Evolutionary conservation across 2,797 vertebrate species (phyloP), one percentile per base, ranked within the genome.

Genomic region (Xenopus petersii): DNA sequence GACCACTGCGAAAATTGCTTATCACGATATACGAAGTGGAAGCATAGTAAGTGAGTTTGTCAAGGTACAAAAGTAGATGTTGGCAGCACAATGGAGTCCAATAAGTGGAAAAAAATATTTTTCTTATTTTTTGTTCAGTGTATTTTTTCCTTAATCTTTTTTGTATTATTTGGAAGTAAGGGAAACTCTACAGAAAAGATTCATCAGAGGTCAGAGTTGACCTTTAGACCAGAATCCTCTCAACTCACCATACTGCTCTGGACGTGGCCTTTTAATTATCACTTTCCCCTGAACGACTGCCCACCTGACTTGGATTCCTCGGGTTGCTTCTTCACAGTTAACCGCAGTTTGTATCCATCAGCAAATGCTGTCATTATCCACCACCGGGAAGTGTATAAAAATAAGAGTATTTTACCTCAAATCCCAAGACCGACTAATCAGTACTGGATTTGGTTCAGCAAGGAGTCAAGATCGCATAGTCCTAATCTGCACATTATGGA

Each of bases 221-320:
- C 4, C 26, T 30, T 30, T 30, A 4, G 2, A 49, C 15, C 54
- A 56, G 15, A 56, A 13, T 13, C 12, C 12, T 47, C 0, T 3
- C 17, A 17, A 5, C 12, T 79, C 65, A 83, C 70, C 46, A 63
- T 89, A 46, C 80, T 88, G 64, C 81, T 88, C 2, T 89, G 87
- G 86, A 81, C 65, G 0, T 83, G 85, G 87, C 86, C 88, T 0
- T 86, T 85, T 17, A 16, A 80, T 2, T 5, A 0, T 0, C 70
- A 0, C 0, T 62, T 80, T 2, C 0, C 10, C 5, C 79, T 86
- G 12, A 10, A 2, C 0, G 62, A 56, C 26, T 88, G 89, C 70
- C 81, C 80, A 0, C 8, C 75, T 36, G 0, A 78, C 12, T 16
- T 62, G 26, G 0, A 36, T 58, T 12, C 0, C 0, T 46, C 46